Base-by-base conservation (phyloP, 2,113 vertebrate species). In the Gnathonemus longibarbis region DNA sequence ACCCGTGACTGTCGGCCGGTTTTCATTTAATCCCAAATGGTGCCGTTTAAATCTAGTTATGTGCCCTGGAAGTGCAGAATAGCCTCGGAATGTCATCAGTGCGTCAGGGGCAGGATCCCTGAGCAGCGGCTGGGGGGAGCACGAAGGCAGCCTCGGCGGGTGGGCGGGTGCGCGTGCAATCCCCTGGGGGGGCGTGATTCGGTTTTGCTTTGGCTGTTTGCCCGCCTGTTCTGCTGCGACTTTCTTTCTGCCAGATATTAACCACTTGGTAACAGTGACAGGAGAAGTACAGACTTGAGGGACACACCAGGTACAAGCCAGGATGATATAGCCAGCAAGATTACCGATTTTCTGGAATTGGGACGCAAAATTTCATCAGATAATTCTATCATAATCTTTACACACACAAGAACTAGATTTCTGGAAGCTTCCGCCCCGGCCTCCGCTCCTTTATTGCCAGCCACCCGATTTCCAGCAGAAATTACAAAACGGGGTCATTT, bases 401-500 rank as follows among this genome's bases (percentile, higher is more conserved):
- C 31, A 35, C 48, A 35, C 48, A 35, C n/a, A 53, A 50, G 49
- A 19, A 42, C 19, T 8, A 24, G 39, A 62, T 46, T n/a, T 62
- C 50, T 7, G 56, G 52, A 56, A 80, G 35, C 24, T 58, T 53
- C 84, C 9, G 56, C 45, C 24, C 10, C 1, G 6, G 88, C 89
- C 74, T 88, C 46, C 45, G 49, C 2, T 80, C 52, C 87, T 87
- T 77, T 56, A 53, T 48, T 56, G 62, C 83, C 46, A 49, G 77
- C 15, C 85, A 49, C 56, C 49, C 35, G 66, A 77, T 35, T 89
- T 90, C 92, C 89, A 88, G 85, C 70, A 90, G 91, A 92, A 88
- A 90, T 91, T 90, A 77, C 88, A 74, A 89, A 92, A 88, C 91
- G 91, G 91, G 93, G 31, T 39, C 92, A 3, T 24, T 50, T 85